phyloP scores from a whole-genome alignment of 2,113 vertebrate species.

The Megalops atlanticus region DNA sequence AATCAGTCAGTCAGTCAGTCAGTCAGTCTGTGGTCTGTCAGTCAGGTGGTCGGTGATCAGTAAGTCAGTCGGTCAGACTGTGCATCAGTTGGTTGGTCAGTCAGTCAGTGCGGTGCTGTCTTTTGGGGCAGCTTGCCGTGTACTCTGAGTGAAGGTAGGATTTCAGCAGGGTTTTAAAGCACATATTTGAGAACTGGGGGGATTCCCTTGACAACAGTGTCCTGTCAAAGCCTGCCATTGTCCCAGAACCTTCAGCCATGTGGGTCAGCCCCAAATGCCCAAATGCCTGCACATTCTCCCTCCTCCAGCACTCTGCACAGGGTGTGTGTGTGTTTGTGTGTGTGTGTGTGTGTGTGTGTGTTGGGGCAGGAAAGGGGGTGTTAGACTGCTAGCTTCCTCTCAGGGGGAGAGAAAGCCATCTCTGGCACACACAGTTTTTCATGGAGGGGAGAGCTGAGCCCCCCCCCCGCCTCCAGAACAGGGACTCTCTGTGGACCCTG shows the following conservation, averaged over 20 bases:
- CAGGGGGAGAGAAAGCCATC: constrained; percentile 72
- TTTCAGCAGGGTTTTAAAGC: constrained; percentile 75
- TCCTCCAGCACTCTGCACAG: constrained; percentile 70
- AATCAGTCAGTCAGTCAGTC: not conserved
- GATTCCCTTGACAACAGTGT: constrained; percentile 77
- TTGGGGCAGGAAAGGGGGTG: not conserved
- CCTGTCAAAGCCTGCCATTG: constrained; percentile 81
- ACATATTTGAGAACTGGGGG: constrained; percentile 77
- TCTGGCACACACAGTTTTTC: constrained; percentile 66
- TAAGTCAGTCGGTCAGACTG: not conserved
- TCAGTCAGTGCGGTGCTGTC: not conserved
- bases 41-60: too few species aligned
- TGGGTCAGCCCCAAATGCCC: constrained; percentile 78
- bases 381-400: constrained; percentile 73
- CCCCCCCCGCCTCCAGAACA: constrained; percentile 65
- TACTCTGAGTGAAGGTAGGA: constrained; percentile 74
- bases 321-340: too few species aligned
- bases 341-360: not conserved
- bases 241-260: constrained; percentile 75
- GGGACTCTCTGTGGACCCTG: constrained; percentile 5
- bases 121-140: constrained; percentile 66
- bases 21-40: too few species aligned
- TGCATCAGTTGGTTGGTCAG: not conserved
- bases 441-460: constrained; percentile 43
- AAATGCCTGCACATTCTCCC: constrained; percentile 75